A percentile compares a stretch with the other conserved stretches of the same genome.
Conservation (phyloP, 2,888 invertebrate genomes). For the Hybos culiciformis region DNA sequence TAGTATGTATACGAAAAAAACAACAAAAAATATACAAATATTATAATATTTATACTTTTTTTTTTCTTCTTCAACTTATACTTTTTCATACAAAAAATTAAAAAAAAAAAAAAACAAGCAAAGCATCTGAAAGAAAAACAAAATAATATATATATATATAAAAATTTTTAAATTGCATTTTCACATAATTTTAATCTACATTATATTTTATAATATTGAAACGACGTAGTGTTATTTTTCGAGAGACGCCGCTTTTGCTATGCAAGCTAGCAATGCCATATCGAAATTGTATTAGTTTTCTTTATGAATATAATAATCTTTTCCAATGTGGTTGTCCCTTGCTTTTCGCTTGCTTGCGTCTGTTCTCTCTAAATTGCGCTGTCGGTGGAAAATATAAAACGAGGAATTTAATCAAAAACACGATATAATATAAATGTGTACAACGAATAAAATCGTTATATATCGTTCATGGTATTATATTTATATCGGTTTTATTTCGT, state of each 20-base stretch:
- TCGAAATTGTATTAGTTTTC: conserved; percentile 23
- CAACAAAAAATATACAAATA: no score
- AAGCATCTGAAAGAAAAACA: neutral
- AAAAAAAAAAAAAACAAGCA: neutral
- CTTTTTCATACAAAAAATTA: neutral
- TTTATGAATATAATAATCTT: conserved; percentile 23
- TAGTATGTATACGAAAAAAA: no score
- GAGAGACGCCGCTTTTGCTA: conserved; percentile 11
- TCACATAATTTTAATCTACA: conserved; percentile 21
- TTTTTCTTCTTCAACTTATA: neutral
- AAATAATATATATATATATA: neutral
- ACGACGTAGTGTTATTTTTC: conserved; percentile 8
- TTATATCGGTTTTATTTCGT: no score
- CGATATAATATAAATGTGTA: neutral
- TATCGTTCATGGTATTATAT: neutral
- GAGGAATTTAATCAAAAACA: conserved; percentile 20
- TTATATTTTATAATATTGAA: conserved; percentile 8
- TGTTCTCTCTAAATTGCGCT: conserved; percentile 22
- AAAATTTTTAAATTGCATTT: conserved; percentile 16
- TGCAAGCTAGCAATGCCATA: no score
- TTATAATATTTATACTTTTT: neutral
- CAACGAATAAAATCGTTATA: neutral
- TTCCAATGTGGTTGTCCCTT: conserved; percentile 21
- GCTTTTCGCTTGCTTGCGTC: conserved; percentile 25
- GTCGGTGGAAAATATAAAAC: conserved; percentile 20